Evolutionary conservation across 2,797 vertebrate genomes (phyloP).

Genomic region (Poeciliopsis turneri): DNA sequence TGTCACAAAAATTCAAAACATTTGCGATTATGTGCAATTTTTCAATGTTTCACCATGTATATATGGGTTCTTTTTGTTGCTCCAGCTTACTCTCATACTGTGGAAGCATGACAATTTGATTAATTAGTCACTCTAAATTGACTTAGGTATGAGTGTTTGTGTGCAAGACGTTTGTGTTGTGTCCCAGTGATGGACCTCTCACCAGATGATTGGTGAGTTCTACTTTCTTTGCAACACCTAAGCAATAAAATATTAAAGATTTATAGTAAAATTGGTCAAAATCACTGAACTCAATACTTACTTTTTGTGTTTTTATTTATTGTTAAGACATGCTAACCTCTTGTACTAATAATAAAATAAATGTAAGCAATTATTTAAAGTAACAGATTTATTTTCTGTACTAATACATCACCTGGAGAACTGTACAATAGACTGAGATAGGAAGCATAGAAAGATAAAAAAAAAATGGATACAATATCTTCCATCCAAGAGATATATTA

Average conservation of each 20-base stretch:
- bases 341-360: neutral
- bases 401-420: neutral
- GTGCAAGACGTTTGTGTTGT: neutral
- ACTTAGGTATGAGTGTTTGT: neutral
- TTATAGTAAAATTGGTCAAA: neutral
- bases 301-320: neutral
- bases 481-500: neutral
- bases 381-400: neutral
- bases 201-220: neutral
- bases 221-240: neutral
- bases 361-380: neutral
- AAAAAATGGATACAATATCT: neutral
- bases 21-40: neutral
- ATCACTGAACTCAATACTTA: neutral
- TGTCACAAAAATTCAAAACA: neutral
- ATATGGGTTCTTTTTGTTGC: neutral
- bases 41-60: neutral
- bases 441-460: neutral
- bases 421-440: neutral
- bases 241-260: neutral
- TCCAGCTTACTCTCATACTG: neutral
- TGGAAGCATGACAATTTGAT: neutral
- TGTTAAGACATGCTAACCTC: neutral
- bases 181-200: neutral
- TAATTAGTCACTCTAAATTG: neutral